phyloP scores from a whole-genome alignment of 1,140 invertebrate genomes.

The Acromyrmex heyeri region DNA sequence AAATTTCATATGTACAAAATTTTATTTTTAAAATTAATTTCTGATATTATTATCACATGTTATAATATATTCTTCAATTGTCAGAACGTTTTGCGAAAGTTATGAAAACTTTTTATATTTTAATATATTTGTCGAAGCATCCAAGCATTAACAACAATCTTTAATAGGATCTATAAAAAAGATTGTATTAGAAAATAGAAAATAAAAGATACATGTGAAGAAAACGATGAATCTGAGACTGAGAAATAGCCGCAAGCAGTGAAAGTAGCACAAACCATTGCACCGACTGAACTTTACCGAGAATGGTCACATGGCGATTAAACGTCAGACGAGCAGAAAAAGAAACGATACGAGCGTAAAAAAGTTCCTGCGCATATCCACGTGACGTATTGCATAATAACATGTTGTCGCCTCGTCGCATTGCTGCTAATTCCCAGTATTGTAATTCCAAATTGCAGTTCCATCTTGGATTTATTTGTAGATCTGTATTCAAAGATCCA shows the following conservation, averaged over 20 bases:
- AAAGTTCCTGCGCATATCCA: constrained; percentile 42
- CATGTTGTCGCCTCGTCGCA: background rate
- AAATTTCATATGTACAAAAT: background rate
- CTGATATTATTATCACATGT: background rate
- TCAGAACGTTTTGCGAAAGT: background rate
- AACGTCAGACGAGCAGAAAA: constrained; percentile 40
- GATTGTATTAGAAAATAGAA: background rate
- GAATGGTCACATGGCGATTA: constrained; percentile 68
- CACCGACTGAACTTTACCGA: constrained; percentile 75
- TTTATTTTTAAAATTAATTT: background rate
- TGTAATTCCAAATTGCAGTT: background rate
- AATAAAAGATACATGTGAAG: constrained; percentile 47
- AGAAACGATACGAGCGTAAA: constrained; percentile 61
- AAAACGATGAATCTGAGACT: constrained; percentile 22
- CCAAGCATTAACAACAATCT: background rate
- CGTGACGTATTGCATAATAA: constrained; percentile 63
- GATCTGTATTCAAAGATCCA: background rate
- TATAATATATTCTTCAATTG: background rate
- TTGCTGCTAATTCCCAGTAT: background rate
- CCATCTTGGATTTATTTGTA: background rate
- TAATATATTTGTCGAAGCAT: background rate
- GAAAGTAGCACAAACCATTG: constrained; percentile 72
- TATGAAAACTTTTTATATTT: background rate
- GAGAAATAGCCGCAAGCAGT: constrained; percentile 75
- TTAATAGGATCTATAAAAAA: constrained; percentile 6